phyloP scores from a whole-genome alignment of 2,113 vertebrate species.

The Collichthys lucidus region DNA sequence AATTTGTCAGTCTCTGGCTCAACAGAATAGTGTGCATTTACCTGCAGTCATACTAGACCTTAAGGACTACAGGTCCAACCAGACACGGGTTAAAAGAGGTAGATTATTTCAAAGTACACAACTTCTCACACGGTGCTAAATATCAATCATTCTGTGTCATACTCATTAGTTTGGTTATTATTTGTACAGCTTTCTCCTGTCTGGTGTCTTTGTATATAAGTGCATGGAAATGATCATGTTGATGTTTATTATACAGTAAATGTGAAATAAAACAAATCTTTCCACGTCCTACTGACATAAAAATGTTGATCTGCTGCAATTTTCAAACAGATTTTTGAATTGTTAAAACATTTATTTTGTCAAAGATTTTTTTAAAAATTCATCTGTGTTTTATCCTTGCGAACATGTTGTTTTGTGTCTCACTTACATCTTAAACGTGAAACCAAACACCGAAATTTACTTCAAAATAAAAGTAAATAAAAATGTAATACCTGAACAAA shows the following conservation, averaged over 20 bases:
- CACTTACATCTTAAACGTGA: neutral
- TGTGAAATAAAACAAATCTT: neutral
- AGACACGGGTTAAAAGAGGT: neutral
- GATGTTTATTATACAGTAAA: neutral
- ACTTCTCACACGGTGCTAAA: neutral
- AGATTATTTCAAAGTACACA: neutral
- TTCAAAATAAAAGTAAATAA: too few relatives aligned
- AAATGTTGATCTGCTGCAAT: neutral
- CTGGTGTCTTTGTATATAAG: neutral
- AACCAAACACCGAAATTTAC: too few relatives aligned
- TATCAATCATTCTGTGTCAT: neutral
- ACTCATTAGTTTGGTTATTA: neutral
- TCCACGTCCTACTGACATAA: too few relatives aligned
- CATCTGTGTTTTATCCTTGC: neutral
- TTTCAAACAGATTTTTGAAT: neutral
- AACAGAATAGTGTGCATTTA: conserved; percentile 37
- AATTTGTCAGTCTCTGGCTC: conserved; percentile 64
- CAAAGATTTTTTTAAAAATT: too few relatives aligned
- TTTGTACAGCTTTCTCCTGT: neutral
- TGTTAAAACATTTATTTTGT: neutral
- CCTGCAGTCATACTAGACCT: conserved; percentile 45
- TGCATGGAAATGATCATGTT: neutral
- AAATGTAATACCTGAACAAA: neutral
- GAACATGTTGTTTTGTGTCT: neutral
- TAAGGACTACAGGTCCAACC: neutral